phyloP scores from a whole-genome alignment of 2,113 vertebrate genomes.

The Amazona guildingii region DNA sequence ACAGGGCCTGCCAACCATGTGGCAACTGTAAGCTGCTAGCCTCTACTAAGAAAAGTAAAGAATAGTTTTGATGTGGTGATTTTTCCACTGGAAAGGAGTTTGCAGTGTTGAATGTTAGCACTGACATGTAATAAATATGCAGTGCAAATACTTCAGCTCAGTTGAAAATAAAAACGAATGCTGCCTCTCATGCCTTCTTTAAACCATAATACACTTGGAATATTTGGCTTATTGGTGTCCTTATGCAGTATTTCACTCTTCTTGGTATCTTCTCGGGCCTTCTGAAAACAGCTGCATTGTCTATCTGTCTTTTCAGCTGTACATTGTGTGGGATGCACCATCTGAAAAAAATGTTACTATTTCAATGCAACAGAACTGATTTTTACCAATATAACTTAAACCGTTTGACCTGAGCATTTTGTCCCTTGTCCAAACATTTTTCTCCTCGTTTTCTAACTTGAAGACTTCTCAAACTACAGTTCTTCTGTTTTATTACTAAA shows the following conservation, averaged over 20 bases:
- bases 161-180: background rate
- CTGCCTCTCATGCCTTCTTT: background rate
- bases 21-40: background rate
- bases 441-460: background rate
- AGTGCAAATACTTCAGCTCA: background rate
- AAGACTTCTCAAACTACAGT: background rate
- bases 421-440: background rate
- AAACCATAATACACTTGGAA: background rate
- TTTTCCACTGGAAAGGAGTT: background rate
- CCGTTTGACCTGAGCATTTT: background rate
- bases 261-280: background rate
- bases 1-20: background rate
- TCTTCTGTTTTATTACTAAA: background rate
- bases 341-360: background rate
- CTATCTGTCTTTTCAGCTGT: background rate
- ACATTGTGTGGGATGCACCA: background rate
- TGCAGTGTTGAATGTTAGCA: background rate
- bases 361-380: background rate
- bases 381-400: background rate
- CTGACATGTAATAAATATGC: background rate
- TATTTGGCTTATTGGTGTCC: background rate
- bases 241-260: background rate
- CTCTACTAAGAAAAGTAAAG: background rate
- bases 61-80: background rate
- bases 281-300: background rate